Evolutionary conservation across 2,888 invertebrate genomes (phyloP), one percentile per base, ranked within the genome.

Genomic region (Aphrophora alni): DNA sequence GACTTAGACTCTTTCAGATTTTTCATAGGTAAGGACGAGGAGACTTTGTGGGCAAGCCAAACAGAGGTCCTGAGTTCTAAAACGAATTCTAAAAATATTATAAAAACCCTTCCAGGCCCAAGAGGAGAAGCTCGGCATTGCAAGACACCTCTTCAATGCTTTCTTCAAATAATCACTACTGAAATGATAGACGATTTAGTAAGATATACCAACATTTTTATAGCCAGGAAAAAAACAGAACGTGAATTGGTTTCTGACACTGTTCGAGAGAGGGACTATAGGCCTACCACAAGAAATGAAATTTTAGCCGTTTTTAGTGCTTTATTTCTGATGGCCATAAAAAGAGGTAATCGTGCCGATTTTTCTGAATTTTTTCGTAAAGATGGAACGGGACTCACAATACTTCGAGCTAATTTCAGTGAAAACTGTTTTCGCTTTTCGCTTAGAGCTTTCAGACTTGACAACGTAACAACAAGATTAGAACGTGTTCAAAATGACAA

Each of bases 401-500:
- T 59, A 69, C 75, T 80, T 3, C 44, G 76, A 75, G 73, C 78
- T 33, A 82, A 59, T 82, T 78, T 74, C 76, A 79, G 79, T 71
- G 73, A 72, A n/a, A 74, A 38, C 21, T n/a, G n/a, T n/a, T n/a
- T n/a, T n/a, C n/a, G n/a, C n/a, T n/a, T n/a, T n/a, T n/a, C n/a
- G n/a, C n/a, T n/a, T n/a, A n/a, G n/a, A n/a, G n/a, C n/a, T n/a
- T n/a, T n/a, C n/a, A 75, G 44, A 73, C 73, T 82, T 68, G 82
- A 82, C 38, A 68, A 82, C 70, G 68, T 82, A 24, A 82, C 68
- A 10, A 82, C 82, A 17, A 75, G 80, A 69, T 12, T n/a, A n/a
- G n/a, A 81, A 24, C 51, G 74, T 24, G 10, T n/a, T 28, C 14
- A 27, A 27, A 51, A 14, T 28, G 81, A 81, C 70, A 81, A 81